These are phyloP conservation scores for Atta colombica DNA, from an alignment of 1,140 invertebrate species.

Conservation along the genomic window DNA sequence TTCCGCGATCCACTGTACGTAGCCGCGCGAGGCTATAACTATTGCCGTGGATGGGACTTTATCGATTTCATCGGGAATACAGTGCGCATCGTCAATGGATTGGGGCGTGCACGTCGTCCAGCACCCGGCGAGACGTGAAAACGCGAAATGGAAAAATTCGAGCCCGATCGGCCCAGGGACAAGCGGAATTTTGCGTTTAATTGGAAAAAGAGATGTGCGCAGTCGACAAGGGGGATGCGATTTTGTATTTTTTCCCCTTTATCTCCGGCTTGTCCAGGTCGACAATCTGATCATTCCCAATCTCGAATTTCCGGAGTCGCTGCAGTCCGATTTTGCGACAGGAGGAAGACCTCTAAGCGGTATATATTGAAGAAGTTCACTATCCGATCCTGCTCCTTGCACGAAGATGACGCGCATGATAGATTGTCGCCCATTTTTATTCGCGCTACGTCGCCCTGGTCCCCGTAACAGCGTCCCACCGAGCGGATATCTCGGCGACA, in stretches of 20 bases:
- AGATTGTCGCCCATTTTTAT: slow-evolving; percentile 68
- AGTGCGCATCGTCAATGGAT: slow-evolving; percentile 57
- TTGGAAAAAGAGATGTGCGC: slow-evolving; percentile 68
- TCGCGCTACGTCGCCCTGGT: slow-evolving; percentile 26
- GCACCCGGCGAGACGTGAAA: slow-evolving; percentile 72
- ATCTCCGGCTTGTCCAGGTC: slow-evolving; percentile 3
- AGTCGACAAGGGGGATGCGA: slow-evolving; percentile 49
- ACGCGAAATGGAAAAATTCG: slow-evolving; percentile 73
- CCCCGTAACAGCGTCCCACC: slow-evolving; percentile 25
- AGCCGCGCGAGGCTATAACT: slow-evolving; percentile 64
- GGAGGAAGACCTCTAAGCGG: slow-evolving; percentile 45
- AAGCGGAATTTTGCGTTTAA: slow-evolving; percentile 70
- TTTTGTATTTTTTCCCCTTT: slow-evolving; percentile 53
- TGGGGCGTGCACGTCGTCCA: slow-evolving; percentile 63
- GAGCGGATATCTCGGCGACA: slow-evolving; percentile 39
- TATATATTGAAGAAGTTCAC: slow-evolving; percentile 35
- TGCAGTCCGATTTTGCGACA: neutral
- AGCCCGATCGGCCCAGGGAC: slow-evolving; percentile 14
- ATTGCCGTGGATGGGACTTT: slow-evolving; percentile 71
- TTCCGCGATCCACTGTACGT: slow-evolving; percentile 68
- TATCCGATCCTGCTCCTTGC: slow-evolving; percentile 50
- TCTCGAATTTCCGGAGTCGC: slow-evolving; percentile 18
- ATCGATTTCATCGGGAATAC: slow-evolving; percentile 76
- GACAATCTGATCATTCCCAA: slow-evolving; percentile 37
- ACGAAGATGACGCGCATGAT: slow-evolving; percentile 59